A percentile compares a stretch with the other conserved stretches of the same genome.
Evolutionary conservation across 2,797 vertebrate species (phyloP).

Genomic region (Acanthopagrus latus): DNA sequence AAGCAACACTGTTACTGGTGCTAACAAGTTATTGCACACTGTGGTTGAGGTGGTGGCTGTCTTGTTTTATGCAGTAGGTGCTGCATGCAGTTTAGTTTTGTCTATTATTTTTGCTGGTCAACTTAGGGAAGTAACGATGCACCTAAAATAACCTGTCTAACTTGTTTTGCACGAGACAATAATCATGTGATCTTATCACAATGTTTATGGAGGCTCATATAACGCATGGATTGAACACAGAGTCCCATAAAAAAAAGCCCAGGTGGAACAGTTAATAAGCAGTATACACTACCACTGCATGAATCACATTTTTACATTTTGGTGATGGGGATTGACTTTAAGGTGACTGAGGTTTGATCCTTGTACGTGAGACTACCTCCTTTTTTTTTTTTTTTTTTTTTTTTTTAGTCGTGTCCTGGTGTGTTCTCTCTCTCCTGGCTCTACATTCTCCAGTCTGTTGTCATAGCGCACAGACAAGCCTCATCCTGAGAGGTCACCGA

Average conservation of each 20-base stretch:
- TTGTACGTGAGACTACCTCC: no score
- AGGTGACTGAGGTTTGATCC: no score
- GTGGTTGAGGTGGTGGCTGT: neutral
- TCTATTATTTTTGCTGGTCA: neutral
- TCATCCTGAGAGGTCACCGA: neutral
- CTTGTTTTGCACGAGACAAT: conserved; percentile 18
- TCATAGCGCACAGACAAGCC: conserved; percentile 14
- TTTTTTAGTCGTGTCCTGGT: neutral
- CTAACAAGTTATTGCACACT: neutral
- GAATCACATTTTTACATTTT: neutral
- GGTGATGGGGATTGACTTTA: no score
- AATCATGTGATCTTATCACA: neutral
- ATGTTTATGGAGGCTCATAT: neutral
- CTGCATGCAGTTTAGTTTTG: neutral
- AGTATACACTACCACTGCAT: neutral
- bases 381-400: no score
- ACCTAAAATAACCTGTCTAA: conserved; percentile 12
- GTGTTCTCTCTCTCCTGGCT: neutral
- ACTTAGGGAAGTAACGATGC: neutral
- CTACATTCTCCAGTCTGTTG: neutral
- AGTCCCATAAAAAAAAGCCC: conserved; percentile 1
- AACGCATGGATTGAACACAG: neutral
- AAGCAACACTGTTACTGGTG: neutral
- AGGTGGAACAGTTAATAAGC: neutral
- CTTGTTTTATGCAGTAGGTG: neutral